Evolutionary conservation across 1,140 invertebrate species (phyloP).

Genomic region (Gonatopus flavifemur): DNA sequence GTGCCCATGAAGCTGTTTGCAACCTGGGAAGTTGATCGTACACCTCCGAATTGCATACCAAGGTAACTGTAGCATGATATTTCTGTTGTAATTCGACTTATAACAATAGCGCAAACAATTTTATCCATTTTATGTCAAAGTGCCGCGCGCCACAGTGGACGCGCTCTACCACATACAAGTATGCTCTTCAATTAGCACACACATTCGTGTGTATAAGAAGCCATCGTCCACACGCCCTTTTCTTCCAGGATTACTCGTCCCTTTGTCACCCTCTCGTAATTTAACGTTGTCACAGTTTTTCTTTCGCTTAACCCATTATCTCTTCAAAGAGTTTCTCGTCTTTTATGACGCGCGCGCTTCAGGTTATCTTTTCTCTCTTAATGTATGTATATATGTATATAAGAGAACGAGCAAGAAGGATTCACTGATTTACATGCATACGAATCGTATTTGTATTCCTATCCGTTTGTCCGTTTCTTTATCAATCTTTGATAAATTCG

Average conservation of each 20-base stretch:
- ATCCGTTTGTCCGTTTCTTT: too few relatives aligned
- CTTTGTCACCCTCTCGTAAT: conserved; percentile 8
- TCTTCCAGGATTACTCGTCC: conserved; percentile 8
- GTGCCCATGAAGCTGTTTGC: conserved; percentile 97
- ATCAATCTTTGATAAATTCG: too few relatives aligned
- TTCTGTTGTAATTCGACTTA: too few relatives aligned
- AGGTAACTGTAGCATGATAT: conserved; percentile 67
- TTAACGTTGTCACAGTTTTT: background rate
- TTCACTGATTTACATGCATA: too few relatives aligned
- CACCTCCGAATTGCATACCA: conserved; percentile 94
- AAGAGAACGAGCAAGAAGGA: too few relatives aligned
- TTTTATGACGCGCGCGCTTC: conserved; percentile 5
- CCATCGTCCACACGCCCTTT: conserved; percentile 25
- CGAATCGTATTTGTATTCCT: too few relatives aligned
- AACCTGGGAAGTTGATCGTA: conserved; percentile 96
- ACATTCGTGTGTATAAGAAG: background rate
- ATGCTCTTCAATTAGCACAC: background rate
- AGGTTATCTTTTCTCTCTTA: conserved; percentile 12
- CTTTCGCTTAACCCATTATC: background rate
- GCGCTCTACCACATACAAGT: conserved; percentile 6
- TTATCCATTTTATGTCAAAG: background rate
- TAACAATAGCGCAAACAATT: too few relatives aligned
- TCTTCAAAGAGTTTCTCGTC: conserved; percentile 7
- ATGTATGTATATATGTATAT: background rate
- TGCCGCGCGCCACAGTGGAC: conserved; percentile 16